Evolutionary conservation across 2,797 vertebrate species (phyloP).

Genomic region (Poeciliopsis infans): DNA sequence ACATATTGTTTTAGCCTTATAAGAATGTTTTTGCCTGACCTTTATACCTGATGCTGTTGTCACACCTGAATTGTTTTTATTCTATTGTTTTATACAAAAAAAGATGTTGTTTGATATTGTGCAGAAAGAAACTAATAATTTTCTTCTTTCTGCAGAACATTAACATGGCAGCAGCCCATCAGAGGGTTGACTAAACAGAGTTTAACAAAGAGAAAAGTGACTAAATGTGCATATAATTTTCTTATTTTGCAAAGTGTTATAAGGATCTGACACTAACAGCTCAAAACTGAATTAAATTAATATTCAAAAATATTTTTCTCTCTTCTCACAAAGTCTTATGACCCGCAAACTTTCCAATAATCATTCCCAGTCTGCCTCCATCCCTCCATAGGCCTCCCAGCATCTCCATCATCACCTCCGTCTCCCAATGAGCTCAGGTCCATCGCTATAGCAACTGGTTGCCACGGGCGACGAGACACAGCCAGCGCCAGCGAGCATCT

Average conservation of each 20-base stretch:
- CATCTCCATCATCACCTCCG: constrained; percentile 44
- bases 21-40: no score
- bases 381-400: constrained; percentile 25
- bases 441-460: constrained; percentile 77
- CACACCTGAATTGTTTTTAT: no score
- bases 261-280: neutral
- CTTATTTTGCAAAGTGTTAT: neutral
- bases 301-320: neutral
- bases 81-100: no score
- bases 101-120: neutral
- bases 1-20: no score
- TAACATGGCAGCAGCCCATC: neutral
- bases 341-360: constrained; percentile 32
- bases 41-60: no score
- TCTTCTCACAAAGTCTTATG: neutral
- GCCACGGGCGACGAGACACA: constrained; percentile 71
- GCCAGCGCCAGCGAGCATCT: constrained; percentile 61
- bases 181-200: neutral
- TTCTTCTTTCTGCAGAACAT: neutral
- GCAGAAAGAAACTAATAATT: neutral
- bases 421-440: constrained; percentile 62
- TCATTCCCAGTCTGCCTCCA: constrained; percentile 6
- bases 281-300: neutral
- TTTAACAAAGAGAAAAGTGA: neutral
- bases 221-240: neutral